Evolutionary conservation across 1,140 invertebrate genomes (phyloP).

Genomic region (Zaprionus gabonicus): DNA sequence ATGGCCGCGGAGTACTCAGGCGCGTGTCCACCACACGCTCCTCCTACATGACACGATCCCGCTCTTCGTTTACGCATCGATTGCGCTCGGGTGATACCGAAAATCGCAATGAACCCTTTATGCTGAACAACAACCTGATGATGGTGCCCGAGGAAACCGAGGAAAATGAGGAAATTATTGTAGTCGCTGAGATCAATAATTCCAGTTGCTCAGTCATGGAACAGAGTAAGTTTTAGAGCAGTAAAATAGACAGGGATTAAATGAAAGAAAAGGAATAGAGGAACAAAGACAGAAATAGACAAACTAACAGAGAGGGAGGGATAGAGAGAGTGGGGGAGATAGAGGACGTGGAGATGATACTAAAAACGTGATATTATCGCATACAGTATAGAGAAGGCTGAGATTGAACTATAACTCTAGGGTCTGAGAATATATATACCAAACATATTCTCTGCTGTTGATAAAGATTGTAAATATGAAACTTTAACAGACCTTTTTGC

Average conservation of each 20-base stretch:
- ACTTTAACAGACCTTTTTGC: background rate
- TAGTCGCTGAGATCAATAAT: conserved; percentile 69
- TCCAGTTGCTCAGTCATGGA: conserved; percentile 52
- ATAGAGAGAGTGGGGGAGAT: background rate
- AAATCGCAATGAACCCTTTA: conserved; percentile 57
- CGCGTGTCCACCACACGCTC: conserved; percentile 74
- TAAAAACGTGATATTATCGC: conserved; percentile 21
- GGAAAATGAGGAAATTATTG: conserved; percentile 74
- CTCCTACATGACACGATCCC: conserved; percentile 71
- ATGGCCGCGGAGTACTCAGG: conserved; percentile 57
- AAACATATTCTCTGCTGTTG: background rate
- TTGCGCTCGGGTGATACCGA: conserved; percentile 46
- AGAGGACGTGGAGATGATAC: background rate
- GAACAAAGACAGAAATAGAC: background rate
- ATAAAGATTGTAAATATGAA: background rate
- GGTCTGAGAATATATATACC: background rate
- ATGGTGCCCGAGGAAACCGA: conserved; percentile 78
- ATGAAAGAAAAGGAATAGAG: background rate
- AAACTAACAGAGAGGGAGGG: background rate
- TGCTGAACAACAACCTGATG: conserved; percentile 73
- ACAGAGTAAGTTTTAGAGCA: conserved; percentile 69
- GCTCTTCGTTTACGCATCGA: conserved; percentile 67
- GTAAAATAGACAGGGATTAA: background rate
- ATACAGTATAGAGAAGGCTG: background rate
- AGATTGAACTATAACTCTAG: background rate